These are phyloP conservation scores for Drosophila suzukii DNA, from an alignment of 1,140 invertebrate genomes.

Conservation along the genomic window DNA sequence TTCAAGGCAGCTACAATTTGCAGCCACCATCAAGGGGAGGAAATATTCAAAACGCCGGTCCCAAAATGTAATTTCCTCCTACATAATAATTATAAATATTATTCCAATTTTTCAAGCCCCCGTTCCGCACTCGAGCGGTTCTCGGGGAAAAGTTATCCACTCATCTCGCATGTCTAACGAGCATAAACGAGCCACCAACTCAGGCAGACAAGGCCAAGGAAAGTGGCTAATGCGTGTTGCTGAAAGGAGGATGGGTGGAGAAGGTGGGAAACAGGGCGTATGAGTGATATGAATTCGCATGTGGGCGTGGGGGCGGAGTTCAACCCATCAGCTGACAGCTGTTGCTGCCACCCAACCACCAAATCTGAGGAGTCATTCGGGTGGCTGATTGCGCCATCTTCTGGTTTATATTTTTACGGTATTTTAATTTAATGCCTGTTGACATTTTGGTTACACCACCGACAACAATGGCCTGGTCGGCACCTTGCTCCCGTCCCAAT, in stretches of 20 bases:
- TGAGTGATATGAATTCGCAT: slow-evolving; percentile 5
- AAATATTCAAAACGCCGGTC: slow-evolving; percentile 11
- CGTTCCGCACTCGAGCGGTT: not conserved
- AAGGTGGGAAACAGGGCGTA: not conserved
- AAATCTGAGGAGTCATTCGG: slow-evolving; percentile 52
- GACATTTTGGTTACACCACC: slow-evolving; percentile 66
- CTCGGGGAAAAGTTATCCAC: slow-evolving; percentile 52
- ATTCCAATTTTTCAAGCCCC: slow-evolving; percentile 45
- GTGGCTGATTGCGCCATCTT: slow-evolving; percentile 49
- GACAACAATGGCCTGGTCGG: slow-evolving; percentile 39
- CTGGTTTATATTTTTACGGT: slow-evolving; percentile 63
- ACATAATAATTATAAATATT: slow-evolving; percentile 69
- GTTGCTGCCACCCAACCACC: slow-evolving; percentile 35
- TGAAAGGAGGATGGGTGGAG: too few relatives aligned
- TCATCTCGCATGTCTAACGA: slow-evolving; percentile 55
- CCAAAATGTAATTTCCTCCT: slow-evolving; percentile 49
- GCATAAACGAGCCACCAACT: slow-evolving; percentile 53
- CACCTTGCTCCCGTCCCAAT: slow-evolving; percentile 23
- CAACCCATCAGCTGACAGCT: slow-evolving; percentile 59
- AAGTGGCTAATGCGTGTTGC: slow-evolving; percentile 47
- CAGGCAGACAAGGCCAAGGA: slow-evolving; percentile 44
- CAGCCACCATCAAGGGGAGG: slow-evolving; percentile 13
- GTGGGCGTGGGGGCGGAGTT: slow-evolving; percentile 11
- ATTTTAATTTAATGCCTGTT: slow-evolving; percentile 74
- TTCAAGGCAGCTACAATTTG: slow-evolving; percentile 31